Evolutionary conservation across 1,140 invertebrate species (phyloP).

Genomic region (Zelostemma sp.): DNA sequence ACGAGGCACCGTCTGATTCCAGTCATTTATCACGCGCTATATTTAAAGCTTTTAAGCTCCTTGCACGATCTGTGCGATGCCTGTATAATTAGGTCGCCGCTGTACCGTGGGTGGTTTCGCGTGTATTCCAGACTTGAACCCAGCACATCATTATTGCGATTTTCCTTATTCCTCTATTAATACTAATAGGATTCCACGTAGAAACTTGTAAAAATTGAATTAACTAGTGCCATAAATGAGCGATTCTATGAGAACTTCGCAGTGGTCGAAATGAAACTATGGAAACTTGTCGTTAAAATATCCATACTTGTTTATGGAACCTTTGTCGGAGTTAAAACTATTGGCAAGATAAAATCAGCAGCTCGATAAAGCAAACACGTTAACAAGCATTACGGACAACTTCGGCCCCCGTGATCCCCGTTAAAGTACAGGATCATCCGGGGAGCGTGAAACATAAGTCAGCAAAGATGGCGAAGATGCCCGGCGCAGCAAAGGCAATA

Average conservation of each 20-base stretch:
- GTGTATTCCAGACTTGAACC: conserved; percentile 2
- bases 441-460: conserved; percentile 4
- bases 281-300: no score
- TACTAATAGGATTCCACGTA: no score
- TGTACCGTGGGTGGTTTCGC: conserved; percentile 27
- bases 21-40: conserved; percentile 32
- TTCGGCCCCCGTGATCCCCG: not conserved
- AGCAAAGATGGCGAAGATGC: conserved; percentile 9
- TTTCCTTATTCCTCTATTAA: not conserved
- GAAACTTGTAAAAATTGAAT: no score
- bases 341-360: not conserved
- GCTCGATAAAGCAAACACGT: not conserved
- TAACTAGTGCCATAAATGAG: no score
- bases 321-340: no score
- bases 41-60: conserved; percentile 41
- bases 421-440: not conserved
- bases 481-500: conserved; percentile 13
- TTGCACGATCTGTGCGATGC: conserved; percentile 20
- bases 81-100: conserved; percentile 30
- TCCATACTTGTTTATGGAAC: no score
- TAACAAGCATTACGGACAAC: conserved; percentile 1
- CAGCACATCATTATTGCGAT: conserved; percentile 18
- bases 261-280: no score
- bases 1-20: conserved; percentile 24
- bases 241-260: no score